phyloP scores from a whole-genome alignment of 2,113 vertebrate genomes.

The Orthochromis indermauri region DNA sequence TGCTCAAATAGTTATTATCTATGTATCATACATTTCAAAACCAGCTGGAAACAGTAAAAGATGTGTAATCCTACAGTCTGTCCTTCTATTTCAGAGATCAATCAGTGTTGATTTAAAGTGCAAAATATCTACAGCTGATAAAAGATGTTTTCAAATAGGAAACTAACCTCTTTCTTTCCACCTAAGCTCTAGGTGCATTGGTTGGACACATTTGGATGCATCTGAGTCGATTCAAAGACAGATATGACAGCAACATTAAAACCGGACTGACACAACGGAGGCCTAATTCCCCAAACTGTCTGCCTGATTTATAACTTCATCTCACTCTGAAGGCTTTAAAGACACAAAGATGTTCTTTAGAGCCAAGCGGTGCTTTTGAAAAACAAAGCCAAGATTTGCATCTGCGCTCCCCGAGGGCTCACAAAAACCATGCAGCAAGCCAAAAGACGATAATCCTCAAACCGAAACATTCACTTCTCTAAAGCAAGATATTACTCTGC shows the following conservation, averaged over 20 bases:
- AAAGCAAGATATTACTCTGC: not conserved
- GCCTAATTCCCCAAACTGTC: not conserved
- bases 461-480: not conserved
- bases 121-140: not conserved
- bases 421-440: constrained; percentile 15
- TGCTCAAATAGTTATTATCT: not conserved
- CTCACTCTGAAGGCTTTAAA: constrained; percentile 13
- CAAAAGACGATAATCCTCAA: constrained; percentile 4
- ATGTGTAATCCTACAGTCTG: not conserved
- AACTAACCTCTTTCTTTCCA: not conserved
- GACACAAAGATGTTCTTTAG: not conserved
- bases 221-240: not conserved
- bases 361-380: not conserved
- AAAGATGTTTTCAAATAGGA: not conserved
- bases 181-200: not conserved
- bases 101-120: not conserved
- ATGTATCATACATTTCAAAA: not conserved
- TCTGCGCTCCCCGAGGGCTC: constrained; percentile 9
- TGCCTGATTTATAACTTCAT: constrained; percentile 24
- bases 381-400: constrained; percentile 38
- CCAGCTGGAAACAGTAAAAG: not conserved
- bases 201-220: not conserved
- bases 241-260: not conserved
- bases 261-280: not conserved
- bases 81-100: not conserved